Conservation (phyloP, 1,140 invertebrate genomes). For the Tetramorium simillimum region DNA sequence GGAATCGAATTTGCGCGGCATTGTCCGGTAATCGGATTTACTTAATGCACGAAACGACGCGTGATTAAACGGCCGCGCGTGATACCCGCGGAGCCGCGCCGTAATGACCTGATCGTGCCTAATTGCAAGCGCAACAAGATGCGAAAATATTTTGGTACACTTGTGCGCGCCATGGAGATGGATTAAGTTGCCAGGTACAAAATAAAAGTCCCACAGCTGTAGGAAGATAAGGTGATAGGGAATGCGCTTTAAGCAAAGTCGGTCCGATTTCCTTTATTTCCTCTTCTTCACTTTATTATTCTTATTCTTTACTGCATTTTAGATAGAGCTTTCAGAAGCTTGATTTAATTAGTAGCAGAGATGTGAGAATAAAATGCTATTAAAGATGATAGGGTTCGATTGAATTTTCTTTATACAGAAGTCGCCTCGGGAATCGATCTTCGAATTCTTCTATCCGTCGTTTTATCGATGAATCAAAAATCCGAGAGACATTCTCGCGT, state of each 20-base stretch:
- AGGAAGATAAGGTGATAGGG: not conserved
- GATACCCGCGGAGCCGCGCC: constrained; percentile 50
- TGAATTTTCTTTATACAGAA: not conserved
- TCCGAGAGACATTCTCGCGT: not conserved
- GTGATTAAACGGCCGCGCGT: constrained; percentile 65
- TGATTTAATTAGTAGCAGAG: not conserved
- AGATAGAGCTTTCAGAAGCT: not conserved
- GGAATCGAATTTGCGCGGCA: constrained; percentile 64
- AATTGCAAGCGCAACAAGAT: constrained; percentile 62
- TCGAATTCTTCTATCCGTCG: not conserved
- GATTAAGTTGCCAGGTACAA: not conserved
- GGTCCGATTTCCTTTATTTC: not conserved
- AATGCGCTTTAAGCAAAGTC: not conserved
- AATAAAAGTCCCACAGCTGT: not conserved
- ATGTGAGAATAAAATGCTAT: not conserved
- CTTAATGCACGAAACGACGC: constrained; percentile 71
- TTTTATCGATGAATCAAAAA: constrained; percentile 25
- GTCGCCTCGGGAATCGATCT: not conserved
- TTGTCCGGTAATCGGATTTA: constrained; percentile 68
- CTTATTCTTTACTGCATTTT: not conserved
- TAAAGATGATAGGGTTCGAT: not conserved
- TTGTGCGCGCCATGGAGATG: not conserved
- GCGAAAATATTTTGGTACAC: constrained; percentile 44
- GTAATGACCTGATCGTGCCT: constrained; percentile 59
- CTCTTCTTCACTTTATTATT: not conserved